Percentiles rank a stretch among this genome's conserved stretches.
phyloP scores from a whole-genome alignment of 2,113 vertebrate genomes.

The Cochlearius cochlearius region DNA sequence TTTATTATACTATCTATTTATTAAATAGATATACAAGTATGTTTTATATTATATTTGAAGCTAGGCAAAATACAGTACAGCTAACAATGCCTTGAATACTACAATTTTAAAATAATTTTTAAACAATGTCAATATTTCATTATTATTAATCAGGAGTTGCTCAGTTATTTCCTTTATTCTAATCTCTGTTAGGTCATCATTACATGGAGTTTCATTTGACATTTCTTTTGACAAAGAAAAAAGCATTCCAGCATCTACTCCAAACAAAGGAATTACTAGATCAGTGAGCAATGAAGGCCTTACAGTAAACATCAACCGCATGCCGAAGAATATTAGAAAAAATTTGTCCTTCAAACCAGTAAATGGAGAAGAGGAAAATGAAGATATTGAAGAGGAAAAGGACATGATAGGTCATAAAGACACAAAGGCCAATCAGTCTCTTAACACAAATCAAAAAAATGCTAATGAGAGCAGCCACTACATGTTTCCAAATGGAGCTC shows the following conservation, averaged over 20 bases:
- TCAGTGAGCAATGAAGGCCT: constrained; percentile 94
- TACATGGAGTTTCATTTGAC: constrained; percentile 95
- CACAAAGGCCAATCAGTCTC: constrained; percentile 9
- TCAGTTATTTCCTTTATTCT: constrained; percentile 26
- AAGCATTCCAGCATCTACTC: constrained; percentile 55
- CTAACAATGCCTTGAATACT: background rate
- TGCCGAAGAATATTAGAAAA: constrained; percentile 82
- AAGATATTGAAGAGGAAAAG: constrained; percentile 87
- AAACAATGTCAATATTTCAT: background rate
- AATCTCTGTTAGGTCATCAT: constrained; percentile 80
- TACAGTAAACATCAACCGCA: constrained; percentile 77
- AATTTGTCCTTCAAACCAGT: constrained; percentile 91
- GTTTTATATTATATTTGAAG: background rate
- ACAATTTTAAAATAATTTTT: background rate
- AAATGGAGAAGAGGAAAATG: constrained; percentile 80
- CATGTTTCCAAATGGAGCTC: constrained; percentile 80
- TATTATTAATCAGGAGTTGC: background rate
- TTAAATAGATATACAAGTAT: background rate
- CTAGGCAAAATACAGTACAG: background rate
- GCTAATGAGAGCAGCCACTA: constrained; percentile 50
- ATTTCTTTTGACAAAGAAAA: constrained; percentile 93
- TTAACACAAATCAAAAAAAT: constrained; percentile 47
- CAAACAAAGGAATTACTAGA: constrained; percentile 82
- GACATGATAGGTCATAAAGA: constrained; percentile 61
- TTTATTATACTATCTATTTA: background rate